Percentiles rank a stretch among this genome's conserved stretches.
phyloP scores from a whole-genome alignment of 2,797 vertebrate genomes.

The Danio jaintianensis region DNA sequence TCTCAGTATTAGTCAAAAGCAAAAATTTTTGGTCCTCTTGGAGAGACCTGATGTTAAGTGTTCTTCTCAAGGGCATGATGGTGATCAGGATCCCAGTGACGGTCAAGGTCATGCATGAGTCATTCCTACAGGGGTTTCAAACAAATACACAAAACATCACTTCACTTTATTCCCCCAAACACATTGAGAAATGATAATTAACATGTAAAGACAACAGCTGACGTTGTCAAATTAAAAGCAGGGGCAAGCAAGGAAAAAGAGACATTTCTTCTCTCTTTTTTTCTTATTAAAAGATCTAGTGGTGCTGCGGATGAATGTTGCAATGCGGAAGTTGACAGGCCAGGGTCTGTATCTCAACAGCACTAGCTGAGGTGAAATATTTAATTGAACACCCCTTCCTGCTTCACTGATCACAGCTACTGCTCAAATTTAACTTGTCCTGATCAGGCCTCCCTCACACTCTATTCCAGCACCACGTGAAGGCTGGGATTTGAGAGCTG shows the following conservation, averaged over 20 bases:
- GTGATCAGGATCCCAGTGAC: background rate
- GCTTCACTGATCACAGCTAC: slow-evolving; percentile 76
- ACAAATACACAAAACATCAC: background rate
- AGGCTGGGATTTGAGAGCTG: slow-evolving; percentile 65
- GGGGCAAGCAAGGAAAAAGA: slow-evolving; percentile 51
- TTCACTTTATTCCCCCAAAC: background rate
- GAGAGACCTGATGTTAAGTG: slow-evolving; percentile 8
- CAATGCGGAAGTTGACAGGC: slow-evolving; percentile 64
- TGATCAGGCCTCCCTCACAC: slow-evolving; percentile 61
- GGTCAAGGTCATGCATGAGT: background rate
- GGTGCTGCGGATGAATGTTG: slow-evolving; percentile 63
- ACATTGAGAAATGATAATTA: slow-evolving; percentile 32
- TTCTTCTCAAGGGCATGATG: background rate
- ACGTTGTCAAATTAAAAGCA: slow-evolving; percentile 48
- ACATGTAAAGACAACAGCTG: slow-evolving; percentile 49
- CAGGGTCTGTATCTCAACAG: slow-evolving; percentile 64
- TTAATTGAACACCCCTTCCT: slow-evolving; percentile 76
- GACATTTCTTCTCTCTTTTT: slow-evolving; percentile 46
- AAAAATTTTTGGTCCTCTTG: slow-evolving; percentile 3
- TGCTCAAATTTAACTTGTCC: slow-evolving; percentile 73
- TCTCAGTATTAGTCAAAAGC: slow-evolving; percentile 1
- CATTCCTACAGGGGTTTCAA: background rate
- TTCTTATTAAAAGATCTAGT: slow-evolving; percentile 70
- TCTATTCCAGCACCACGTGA: slow-evolving; percentile 57
- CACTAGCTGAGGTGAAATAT: slow-evolving; percentile 75